These are phyloP conservation scores for Sepioteuthis lessoniana DNA, from an alignment of 2,888 invertebrate genomes.

Conservation along the genomic window DNA sequence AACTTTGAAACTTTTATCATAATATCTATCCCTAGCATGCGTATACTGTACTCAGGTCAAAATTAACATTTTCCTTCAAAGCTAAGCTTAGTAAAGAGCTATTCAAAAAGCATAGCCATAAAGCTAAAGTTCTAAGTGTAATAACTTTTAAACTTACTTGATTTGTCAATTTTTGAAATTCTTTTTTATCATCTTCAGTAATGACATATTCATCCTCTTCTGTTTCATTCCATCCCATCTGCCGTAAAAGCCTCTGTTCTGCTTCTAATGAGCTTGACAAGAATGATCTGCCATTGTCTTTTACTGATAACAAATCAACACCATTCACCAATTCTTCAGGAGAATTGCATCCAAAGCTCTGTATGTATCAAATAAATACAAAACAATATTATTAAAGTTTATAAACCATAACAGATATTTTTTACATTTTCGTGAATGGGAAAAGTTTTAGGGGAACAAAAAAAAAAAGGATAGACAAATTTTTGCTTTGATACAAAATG, in stretches of 20 bases:
- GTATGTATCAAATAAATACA: conserved; percentile 24
- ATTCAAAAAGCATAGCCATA: conserved; percentile 48
- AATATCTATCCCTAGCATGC: too few relatives aligned
- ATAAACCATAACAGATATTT: not conserved
- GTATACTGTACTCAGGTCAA: too few relatives aligned
- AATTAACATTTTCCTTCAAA: not conserved
- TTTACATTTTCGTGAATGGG: not conserved
- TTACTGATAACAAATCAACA: conserved; percentile 60
- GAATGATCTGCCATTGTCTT: conserved; percentile 57
- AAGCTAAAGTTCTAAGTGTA: not conserved
- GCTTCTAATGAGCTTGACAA: conserved; percentile 74
- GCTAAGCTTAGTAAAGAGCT: not conserved
- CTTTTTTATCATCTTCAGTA: conserved; percentile 75
- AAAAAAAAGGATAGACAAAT: not conserved
- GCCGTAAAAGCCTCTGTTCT: conserved; percentile 73
- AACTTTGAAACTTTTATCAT: too few relatives aligned
- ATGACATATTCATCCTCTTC: conserved; percentile 74
- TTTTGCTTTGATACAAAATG: not conserved
- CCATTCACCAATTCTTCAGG: conserved; percentile 63
- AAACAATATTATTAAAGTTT: not conserved
- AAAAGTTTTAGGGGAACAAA: not conserved
- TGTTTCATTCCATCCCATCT: conserved; percentile 76
- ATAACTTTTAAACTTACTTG: conserved; percentile 55
- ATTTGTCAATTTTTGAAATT: conserved; percentile 70
- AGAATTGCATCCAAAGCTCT: conserved; percentile 53